These are phyloP conservation scores for Sepiola atlantica DNA, from an alignment of 2,888 invertebrate genomes.

Conservation along the genomic window DNA sequence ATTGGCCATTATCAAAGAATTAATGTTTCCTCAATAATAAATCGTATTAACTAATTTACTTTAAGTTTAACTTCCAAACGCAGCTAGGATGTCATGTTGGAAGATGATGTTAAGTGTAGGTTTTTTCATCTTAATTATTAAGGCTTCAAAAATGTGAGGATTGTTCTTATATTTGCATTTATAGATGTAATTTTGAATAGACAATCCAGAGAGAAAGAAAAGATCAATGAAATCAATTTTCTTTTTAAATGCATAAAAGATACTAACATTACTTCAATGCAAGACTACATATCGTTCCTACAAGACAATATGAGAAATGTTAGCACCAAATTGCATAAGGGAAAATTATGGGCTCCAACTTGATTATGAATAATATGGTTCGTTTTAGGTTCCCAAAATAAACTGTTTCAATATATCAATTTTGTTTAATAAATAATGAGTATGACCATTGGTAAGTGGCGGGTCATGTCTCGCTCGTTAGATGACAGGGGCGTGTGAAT, in stretches of 20 bases:
- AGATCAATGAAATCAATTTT: neutral
- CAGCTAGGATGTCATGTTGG: too few species aligned
- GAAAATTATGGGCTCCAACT: neutral
- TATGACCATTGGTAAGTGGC: neutral
- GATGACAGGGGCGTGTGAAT: neutral
- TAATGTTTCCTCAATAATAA: too few species aligned
- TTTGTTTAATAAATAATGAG: conserved; percentile 32
- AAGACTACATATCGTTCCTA: neutral
- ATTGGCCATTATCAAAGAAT: too few species aligned
- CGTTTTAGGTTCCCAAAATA: neutral
- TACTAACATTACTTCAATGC: neutral
- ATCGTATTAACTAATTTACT: too few species aligned
- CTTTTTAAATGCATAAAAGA: neutral
- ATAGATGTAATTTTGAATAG: neutral
- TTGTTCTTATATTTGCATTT: too few species aligned
- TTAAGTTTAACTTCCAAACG: too few species aligned
- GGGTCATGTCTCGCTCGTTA: neutral
- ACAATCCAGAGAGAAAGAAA: neutral
- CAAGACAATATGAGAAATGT: neutral
- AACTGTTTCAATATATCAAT: conserved; percentile 10
- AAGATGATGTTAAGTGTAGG: too few species aligned
- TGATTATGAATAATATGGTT: neutral
- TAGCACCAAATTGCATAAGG: neutral
- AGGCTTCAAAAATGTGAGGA: too few species aligned
- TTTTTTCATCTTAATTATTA: too few species aligned